Evolutionary conservation across 2,113 vertebrate genomes (phyloP).

Genomic region (Beaufortia kweichowensis): DNA sequence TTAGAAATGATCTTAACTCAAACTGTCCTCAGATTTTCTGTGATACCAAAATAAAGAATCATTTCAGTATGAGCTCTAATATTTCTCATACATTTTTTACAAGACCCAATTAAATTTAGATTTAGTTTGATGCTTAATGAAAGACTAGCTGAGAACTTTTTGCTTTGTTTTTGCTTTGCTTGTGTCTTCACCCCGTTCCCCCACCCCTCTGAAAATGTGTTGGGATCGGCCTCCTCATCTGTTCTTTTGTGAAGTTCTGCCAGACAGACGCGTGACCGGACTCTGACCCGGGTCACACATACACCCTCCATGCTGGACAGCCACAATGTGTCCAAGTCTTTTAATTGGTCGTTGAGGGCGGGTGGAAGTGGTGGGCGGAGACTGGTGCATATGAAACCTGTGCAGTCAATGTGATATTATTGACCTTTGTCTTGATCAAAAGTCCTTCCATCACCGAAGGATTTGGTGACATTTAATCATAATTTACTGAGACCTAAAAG

Average conservation of each 20-base stretch:
- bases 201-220: conserved; percentile 41
- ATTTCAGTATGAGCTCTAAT: too few relatives aligned
- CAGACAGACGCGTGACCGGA: conserved; percentile 43
- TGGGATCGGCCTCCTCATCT: conserved; percentile 48
- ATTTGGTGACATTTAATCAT: not conserved
- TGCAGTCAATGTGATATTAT: conserved; percentile 35
- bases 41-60: too few relatives aligned
- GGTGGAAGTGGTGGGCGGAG: conserved; percentile 13
- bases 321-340: not conserved
- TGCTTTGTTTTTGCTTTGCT: not conserved
- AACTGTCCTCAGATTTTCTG: not conserved
- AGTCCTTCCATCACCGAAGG: not conserved
- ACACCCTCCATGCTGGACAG: conserved; percentile 10
- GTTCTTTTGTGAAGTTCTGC: conserved; percentile 37
- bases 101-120: too few relatives aligned
- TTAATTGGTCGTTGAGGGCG: conserved; percentile 2
- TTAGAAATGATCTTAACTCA: too few relatives aligned
- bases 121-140: too few relatives aligned
- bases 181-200: not conserved
- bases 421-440: conserved; percentile 8
- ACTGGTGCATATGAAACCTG: not conserved
- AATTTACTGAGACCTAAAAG: too few relatives aligned
- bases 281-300: conserved; percentile 52
- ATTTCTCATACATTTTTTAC: too few relatives aligned
- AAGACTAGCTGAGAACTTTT: too few relatives aligned